Evolutionary conservation across 2,888 invertebrate genomes (phyloP), one percentile per base, ranked within the genome.

Genomic region (Keiferia lycopersicella): DNA sequence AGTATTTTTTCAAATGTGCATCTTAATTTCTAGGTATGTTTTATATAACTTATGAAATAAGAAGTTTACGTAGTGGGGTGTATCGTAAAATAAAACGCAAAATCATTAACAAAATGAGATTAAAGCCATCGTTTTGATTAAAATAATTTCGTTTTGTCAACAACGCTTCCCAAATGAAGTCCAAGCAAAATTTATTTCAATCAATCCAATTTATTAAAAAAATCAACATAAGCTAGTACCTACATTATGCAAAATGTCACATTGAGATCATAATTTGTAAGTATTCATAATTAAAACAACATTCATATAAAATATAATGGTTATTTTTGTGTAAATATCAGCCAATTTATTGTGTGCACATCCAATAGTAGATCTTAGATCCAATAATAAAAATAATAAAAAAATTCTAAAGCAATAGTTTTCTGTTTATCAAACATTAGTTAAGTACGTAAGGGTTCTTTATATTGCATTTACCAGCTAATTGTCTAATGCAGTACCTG

Each of bases 61-160:
- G 34, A 8, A 34, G 10, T 34, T 34, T 34, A 4, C 3, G 6
- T 1, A 34, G 3, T 34, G 1, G 34, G 16, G 16, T 14, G 0
- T n/a, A 14, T 41, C 1, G 14, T 0, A 41, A 41, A 45, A 45
- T n/a, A 45, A 45, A 45, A 45, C 45, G 16, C 16, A 16, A 45
- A 45, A 45, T 45, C n/a, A 45, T 45, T 16, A 45, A 45, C 45
- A 16, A 45, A 45, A 45, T 45, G n/a, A 45, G n/a, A 45, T 45
- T 16, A n/a, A 45, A 16, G 0, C 16, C 7, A 4, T n/a, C 7
- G n/a, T 45, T 16, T 45, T 16, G 8, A 45, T n/a, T 7, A 1
- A 45, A n/a, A n/a, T 3, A n/a, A 45, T 45, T 16, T 45, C 45
- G 6, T n/a, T n/a, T 45, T 8, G 45, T 45, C 45, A 16, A 45